Evolutionary conservation across 2,888 invertebrate species (phyloP), one percentile per base, ranked within the genome.

Genomic region (Synergus laeviventris): DNA sequence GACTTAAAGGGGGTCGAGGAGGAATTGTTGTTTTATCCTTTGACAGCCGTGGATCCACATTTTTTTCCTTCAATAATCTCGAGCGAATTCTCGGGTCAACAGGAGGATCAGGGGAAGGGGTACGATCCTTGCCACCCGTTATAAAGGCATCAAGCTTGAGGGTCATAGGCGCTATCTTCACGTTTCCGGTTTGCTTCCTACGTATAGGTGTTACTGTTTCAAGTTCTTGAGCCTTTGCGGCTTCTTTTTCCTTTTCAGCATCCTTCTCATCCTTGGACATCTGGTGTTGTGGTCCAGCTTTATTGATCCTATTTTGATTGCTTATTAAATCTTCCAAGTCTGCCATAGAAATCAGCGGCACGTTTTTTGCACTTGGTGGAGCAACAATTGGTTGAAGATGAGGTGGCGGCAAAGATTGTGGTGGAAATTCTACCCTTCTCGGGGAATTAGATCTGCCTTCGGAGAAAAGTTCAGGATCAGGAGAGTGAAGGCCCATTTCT

Each of bases 401-500:
- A 49, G 70, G 70, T 12, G 70, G 70, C 1, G 70, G 49, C 8
- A 70, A 31, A 31, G 70, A 49, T 54, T 9, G 16, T 54, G 70
- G 70, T 36, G 31, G 18, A 49, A 31, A 11, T 70, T 70, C 31
- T 5, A 31, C 14, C n/a, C 4, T 49, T 16, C 36, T n/a, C 3
- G 70, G 70, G 4, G 70, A 70, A 49, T 70, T 49, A 31, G 70
- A 31, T 36, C 31, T 70, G 11, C 49, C 70, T n/a, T 24, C 42
- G 7, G 7, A 14, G 59, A 70, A 70, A 18, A 83, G 80, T 1
- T 88, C 87, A 0, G 84, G 76, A 8, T 87, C 88, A 0, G 88
- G 86, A 1, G 89, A 88, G 11, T 79, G 83, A 2, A 86, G 75
- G 21, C 83, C 77, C 7, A 76, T 80, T 1, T 86, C 86, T 12